Conservation (phyloP, 1,140 invertebrate species). For the Ostrea edulis region DNA sequence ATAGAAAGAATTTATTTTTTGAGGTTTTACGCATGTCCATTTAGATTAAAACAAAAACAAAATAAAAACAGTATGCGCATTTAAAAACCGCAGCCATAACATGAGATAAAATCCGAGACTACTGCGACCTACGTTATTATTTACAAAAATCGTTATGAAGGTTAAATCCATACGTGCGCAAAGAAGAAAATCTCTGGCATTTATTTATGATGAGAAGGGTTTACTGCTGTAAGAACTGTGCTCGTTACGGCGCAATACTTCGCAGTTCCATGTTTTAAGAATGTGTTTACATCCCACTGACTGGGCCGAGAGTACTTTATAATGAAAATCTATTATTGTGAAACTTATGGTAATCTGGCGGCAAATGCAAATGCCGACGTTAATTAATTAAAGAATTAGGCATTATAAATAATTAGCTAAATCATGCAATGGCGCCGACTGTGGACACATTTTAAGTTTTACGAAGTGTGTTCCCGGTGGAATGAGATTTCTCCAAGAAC, state of each 20-base stretch:
- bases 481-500: too few species aligned
- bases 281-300: not conserved
- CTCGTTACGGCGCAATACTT: not conserved
- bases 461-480: not conserved
- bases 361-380: not conserved
- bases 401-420: not conserved
- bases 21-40: too few species aligned
- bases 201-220: not conserved
- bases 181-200: not conserved
- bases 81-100: too few species aligned
- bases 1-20: too few species aligned
- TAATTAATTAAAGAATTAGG: not conserved
- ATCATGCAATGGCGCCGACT: not conserved
- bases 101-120: too few species aligned
- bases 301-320: not conserved
- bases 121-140: too few species aligned
- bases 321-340: not conserved
- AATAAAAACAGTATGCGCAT: too few species aligned
- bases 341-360: not conserved
- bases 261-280: too few species aligned
- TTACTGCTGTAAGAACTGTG: not conserved
- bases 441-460: not conserved
- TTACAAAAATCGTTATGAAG: not conserved
- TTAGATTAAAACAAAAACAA: too few species aligned
- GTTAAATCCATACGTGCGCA: not conserved